Evolutionary conservation across 2,888 invertebrate genomes (phyloP).

Genomic region (Agonopterix subpropinquella): DNA sequence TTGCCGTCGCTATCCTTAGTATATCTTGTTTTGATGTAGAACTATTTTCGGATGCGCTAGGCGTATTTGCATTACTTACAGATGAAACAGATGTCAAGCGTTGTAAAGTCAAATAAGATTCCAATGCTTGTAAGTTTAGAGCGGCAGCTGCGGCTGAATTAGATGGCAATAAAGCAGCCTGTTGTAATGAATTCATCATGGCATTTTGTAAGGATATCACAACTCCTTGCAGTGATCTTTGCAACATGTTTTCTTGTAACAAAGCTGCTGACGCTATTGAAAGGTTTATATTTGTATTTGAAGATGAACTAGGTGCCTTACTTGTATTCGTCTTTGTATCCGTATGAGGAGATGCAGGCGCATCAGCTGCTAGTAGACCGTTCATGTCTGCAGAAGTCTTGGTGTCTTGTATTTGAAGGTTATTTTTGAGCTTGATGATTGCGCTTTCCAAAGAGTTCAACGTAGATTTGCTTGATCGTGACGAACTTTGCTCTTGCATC

Average conservation of each 20-base stretch:
- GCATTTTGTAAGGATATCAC: conserved; percentile 89
- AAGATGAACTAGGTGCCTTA: conserved; percentile 59
- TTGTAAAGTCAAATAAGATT: conserved; percentile 90
- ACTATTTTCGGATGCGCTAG: conserved; percentile 45
- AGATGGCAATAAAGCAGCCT: conserved; percentile 87
- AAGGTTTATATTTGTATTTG: conserved; percentile 57
- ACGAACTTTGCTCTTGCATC: conserved; percentile 72
- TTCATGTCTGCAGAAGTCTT: conserved; percentile 58
- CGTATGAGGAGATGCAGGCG: conserved; percentile 43
- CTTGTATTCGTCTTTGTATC: conserved; percentile 57
- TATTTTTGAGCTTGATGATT: conserved; percentile 71
- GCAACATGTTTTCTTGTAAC: conserved; percentile 79
- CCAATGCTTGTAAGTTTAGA: conserved; percentile 88
- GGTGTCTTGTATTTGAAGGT: conserved; percentile 68
- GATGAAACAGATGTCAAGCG: conserved; percentile 83
- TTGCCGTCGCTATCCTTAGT: conserved; percentile 77
- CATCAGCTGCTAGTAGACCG: conserved; percentile 47
- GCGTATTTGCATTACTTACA: conserved; percentile 52
- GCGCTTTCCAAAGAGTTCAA: conserved; percentile 71
- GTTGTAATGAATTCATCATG: conserved; percentile 88
- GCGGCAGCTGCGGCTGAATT: conserved; percentile 91
- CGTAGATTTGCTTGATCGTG: conserved; percentile 61
- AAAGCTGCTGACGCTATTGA: conserved; percentile 77
- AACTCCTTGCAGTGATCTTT: conserved; percentile 86
- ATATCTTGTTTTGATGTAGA: conserved; percentile 79